These are phyloP conservation scores for Galemys pyrenaicus DNA, from an alignment of 2,113 vertebrate species.

Conservation along the genomic window DNA sequence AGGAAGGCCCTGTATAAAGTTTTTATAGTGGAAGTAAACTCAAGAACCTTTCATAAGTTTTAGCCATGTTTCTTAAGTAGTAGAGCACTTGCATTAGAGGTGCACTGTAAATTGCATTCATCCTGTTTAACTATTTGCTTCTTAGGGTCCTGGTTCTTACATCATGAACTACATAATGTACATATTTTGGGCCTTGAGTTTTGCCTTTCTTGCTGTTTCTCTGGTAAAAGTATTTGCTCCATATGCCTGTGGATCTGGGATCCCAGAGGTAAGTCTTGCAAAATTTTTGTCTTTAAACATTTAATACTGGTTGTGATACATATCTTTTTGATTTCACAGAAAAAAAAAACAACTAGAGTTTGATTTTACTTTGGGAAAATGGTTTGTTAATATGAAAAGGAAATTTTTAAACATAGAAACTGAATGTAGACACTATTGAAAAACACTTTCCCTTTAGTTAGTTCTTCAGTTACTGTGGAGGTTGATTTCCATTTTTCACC, in stretches of 20 bases:
- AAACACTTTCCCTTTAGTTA: background rate
- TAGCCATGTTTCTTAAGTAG: background rate
- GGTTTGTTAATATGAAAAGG: constrained; percentile 32
- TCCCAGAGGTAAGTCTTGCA: constrained; percentile 93
- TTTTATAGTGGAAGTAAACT: background rate
- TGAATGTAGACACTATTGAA: constrained; percentile 35
- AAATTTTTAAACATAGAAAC: background rate
- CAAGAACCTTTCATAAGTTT: background rate
- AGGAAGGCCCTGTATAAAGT: too few species aligned
- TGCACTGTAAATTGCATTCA: background rate
- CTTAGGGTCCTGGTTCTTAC: constrained; percentile 97
- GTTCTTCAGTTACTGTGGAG: background rate
- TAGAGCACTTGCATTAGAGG: background rate
- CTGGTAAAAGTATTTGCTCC: constrained; percentile 98
- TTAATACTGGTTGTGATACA: background rate
- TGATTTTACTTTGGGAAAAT: background rate
- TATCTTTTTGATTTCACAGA: background rate
- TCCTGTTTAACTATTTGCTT: background rate
- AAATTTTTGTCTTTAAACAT: background rate
- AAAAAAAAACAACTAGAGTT: background rate
- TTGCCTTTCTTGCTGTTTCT: constrained; percentile 97
- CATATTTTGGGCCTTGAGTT: constrained; percentile 97
- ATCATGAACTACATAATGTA: constrained; percentile 99
- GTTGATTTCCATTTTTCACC: background rate
- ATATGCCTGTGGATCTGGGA: constrained; percentile 98